Percentiles rank a stretch among this genome's conserved stretches.
Conservation (phyloP, 2,113 vertebrate species). For the Ciconia stormi region DNA sequence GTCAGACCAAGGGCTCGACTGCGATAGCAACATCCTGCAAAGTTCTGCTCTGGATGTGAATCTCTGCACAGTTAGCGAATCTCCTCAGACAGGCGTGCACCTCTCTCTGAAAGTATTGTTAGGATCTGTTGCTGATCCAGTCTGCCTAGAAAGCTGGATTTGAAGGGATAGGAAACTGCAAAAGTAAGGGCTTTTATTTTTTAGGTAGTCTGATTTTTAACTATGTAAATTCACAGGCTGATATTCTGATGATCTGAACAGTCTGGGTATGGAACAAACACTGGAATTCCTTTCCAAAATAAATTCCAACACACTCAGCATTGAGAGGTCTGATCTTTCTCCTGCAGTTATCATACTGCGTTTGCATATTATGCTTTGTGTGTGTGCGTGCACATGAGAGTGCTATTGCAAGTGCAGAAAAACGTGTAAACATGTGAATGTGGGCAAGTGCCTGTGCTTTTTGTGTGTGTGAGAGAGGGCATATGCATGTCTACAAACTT, state of each 20-base stretch:
- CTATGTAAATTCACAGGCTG: not conserved
- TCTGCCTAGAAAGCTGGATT: not conserved
- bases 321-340: not conserved
- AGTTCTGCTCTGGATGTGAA: not conserved
- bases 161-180: not conserved
- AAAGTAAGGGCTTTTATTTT: not conserved
- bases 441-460: not conserved
- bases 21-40: not conserved
- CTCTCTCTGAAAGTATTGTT: not conserved
- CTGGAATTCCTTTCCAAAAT: slow-evolving; percentile 18
- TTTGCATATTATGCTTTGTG: not conserved
- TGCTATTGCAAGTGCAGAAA: not conserved
- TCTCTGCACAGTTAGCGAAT: not conserved
- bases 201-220: slow-evolving; percentile 32
- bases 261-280: not conserved
- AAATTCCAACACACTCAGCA: not conserved
- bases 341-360: not conserved
- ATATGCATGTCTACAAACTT: not conserved
- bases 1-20: not conserved
- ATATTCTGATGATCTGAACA: slow-evolving; percentile 17
- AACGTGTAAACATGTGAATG: not conserved
- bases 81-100: not conserved
- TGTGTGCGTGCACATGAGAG: not conserved
- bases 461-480: not conserved
- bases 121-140: not conserved